A percentile compares a stretch with the other conserved stretches of the same genome.
Evolutionary conservation across 2,888 invertebrate genomes (phyloP).

Genomic region (Petrophora chlorosata): DNA sequence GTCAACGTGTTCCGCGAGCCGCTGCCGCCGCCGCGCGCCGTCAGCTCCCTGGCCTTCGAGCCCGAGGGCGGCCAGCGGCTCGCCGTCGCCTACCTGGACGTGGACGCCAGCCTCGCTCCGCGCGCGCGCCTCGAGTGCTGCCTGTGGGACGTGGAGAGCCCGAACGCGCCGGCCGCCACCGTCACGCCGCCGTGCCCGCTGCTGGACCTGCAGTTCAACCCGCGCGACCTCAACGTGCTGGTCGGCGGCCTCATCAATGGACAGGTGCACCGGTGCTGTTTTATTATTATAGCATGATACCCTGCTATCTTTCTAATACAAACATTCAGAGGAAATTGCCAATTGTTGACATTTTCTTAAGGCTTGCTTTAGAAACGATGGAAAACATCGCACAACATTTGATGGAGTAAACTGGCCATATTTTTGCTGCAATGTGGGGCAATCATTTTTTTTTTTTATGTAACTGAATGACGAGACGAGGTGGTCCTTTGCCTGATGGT

Average conservation of each 20-base stretch:
- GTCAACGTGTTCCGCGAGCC: constrained; percentile 92
- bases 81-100: constrained; percentile 92
- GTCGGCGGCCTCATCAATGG: constrained; percentile 87
- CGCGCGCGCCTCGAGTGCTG: constrained; percentile 73
- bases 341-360: too few relatives aligned
- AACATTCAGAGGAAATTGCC: too few relatives aligned
- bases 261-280: too few relatives aligned
- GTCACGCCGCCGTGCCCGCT: constrained; percentile 88
- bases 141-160: constrained; percentile 96
- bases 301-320: too few relatives aligned
- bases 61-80: constrained; percentile 91
- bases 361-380: too few relatives aligned
- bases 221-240: constrained; percentile 87
- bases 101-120: constrained; percentile 86
- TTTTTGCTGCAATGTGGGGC: too few relatives aligned
- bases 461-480: too few relatives aligned
- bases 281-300: too few relatives aligned
- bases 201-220: constrained; percentile 92
- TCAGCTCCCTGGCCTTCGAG: constrained; percentile 93
- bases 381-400: too few relatives aligned
- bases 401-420: too few relatives aligned
- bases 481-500: too few relatives aligned
- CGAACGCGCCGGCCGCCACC: constrained; percentile 88
- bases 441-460: too few relatives aligned
- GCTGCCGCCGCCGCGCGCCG: constrained; percentile 85